phyloP scores from a whole-genome alignment of 2,888 invertebrate genomes.

The Lasius platythorax region DNA sequence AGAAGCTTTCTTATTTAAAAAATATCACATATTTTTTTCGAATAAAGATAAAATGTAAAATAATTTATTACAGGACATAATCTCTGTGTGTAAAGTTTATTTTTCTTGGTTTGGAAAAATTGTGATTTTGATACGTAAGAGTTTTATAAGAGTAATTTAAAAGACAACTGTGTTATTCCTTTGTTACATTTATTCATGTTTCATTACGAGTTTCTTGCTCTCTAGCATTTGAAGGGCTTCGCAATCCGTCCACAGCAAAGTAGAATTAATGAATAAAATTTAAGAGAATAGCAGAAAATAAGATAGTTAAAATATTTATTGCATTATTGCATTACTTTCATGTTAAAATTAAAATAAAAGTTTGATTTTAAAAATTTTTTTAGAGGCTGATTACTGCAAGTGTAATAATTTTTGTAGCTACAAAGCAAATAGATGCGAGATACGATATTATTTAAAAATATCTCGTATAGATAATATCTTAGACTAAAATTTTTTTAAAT shows the following conservation, averaged over 20 bases:
- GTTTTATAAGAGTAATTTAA: neutral
- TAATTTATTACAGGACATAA: neutral
- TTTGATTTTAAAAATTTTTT: neutral
- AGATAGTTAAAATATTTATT: conserved; percentile 25
- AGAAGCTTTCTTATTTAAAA: neutral
- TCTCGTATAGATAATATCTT: neutral
- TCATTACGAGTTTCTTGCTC: conserved; percentile 1
- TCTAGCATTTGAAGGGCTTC: neutral
- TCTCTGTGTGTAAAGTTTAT: neutral
- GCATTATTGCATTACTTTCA: neutral
- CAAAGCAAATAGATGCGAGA: neutral
- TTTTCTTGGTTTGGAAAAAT: neutral
- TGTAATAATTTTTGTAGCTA: neutral
- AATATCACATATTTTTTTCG: neutral
- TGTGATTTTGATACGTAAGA: neutral
- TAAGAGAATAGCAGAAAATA: neutral
- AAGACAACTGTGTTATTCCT: neutral
- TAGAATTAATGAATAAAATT: conserved; percentile 3
- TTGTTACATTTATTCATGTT: neutral
- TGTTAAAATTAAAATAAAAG: neutral
- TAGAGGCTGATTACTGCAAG: neutral
- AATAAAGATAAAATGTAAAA: neutral
- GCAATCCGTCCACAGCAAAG: neutral
- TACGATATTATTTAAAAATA: neutral
- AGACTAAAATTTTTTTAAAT: neutral